Base-by-base conservation (phyloP, 2,113 vertebrate genomes). In the Grantiella picta region DNA sequence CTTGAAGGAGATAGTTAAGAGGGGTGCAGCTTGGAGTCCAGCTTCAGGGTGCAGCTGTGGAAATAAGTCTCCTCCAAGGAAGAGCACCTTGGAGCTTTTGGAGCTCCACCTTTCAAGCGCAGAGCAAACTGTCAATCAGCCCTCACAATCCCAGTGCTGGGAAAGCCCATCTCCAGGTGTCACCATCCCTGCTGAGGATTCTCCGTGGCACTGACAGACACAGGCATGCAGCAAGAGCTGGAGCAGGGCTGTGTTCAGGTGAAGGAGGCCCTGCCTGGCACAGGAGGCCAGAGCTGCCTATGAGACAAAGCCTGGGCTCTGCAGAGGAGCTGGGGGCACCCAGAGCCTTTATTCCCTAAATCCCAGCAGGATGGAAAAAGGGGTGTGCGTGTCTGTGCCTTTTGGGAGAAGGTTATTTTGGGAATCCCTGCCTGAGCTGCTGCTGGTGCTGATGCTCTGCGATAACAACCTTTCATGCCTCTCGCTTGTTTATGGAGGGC, bases 391-490 rank as follows among this genome's bases (percentile, higher is more conserved):
- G 54, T n/a, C 78, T 38, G 5, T 56, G 54, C 33, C 10, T 76
- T 73, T 50, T 19, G 73, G 82, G 80, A 92, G 29, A 47, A 60
- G 60, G 77, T 36, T 95, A 69, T 96, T 93, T 91, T 80, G 86
- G 91, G 82, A 82, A 79, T 64, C 79, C 71, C 79, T 0, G 53
- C 82, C 89, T 70, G 94, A 90, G 89, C 91, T 91, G 80, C 89
- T 82, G 92, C 76, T 70, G 18, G 76, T 50, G 71, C 88, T 73
- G 93, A 94, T 95, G 96, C 81, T 89, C 87, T 96, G 60, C 2
- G 82, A 95, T 96, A 96, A 96, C 86, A 96, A n/a, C 82, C 82
- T 89, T 87, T 92, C 89, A 35, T 93, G 87, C 18, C 84, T 95
- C 66, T 89, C 9, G 2, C 79, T 94, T 97, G 97, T 95, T 97